phyloP scores from a whole-genome alignment of 1,140 invertebrate genomes.

The Delia radicum region DNA sequence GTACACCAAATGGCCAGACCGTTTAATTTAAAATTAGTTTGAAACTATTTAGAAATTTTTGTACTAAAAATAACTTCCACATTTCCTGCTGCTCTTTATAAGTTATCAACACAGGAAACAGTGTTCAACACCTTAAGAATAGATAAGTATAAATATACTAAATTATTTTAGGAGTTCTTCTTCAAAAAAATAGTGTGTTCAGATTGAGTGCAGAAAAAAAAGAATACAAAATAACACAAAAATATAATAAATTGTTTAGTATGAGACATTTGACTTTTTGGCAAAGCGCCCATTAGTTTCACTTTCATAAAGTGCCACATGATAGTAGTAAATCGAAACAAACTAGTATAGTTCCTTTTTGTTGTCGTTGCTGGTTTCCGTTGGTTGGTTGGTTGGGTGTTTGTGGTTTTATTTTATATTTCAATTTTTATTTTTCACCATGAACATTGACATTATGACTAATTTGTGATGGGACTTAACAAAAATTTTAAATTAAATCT shows the following conservation, averaged over 20 bases:
- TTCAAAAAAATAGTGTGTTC: not conserved
- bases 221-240: not conserved
- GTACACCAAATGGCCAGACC: too few species aligned
- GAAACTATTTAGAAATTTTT: too few species aligned
- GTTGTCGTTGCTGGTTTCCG: not conserved
- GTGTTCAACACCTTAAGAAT: not conserved
- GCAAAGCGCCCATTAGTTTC: conserved; percentile 17
- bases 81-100: too few species aligned
- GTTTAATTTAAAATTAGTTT: too few species aligned
- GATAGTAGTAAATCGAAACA: not conserved
- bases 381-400: not conserved
- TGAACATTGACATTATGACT: conserved; percentile 5
- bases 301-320: conserved; percentile 3
- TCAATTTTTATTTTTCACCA: not conserved
- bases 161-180: not conserved
- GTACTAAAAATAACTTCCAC: too few species aligned
- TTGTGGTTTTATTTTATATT: not conserved
- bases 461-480: conserved; percentile 8
- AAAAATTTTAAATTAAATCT: not conserved
- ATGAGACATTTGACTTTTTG: conserved; percentile 22
- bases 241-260: conserved; percentile 4
- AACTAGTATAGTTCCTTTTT: not conserved
- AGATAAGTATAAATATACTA: too few species aligned
- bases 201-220: not conserved
- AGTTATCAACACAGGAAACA: not conserved